phyloP scores from a whole-genome alignment of 2,888 invertebrate species.

The Sinhomidia bicolor region DNA sequence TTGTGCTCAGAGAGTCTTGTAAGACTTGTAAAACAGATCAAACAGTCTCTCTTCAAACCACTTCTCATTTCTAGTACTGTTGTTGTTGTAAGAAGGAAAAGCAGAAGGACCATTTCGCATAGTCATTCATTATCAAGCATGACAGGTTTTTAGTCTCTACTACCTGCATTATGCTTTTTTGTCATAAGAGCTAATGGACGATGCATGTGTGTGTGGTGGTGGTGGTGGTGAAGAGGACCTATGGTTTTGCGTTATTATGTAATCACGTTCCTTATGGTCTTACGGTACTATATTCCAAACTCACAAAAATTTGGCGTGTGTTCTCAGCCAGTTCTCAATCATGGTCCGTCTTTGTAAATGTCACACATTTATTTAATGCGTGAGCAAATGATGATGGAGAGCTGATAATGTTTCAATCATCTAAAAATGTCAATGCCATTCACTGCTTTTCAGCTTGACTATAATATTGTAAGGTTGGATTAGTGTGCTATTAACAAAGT shows the following conservation, averaged over 20 bases:
- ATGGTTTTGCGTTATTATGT: neutral
- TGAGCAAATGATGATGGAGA: constrained; percentile 19
- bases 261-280: neutral
- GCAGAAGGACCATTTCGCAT: neutral
- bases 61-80: neutral
- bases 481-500: neutral
- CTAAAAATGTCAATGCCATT: constrained; percentile 67
- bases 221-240: too few species aligned
- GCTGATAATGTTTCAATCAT: constrained; percentile 9
- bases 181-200: too few species aligned
- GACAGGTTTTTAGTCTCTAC: constrained; percentile 7
- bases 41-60: neutral
- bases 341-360: constrained; percentile 48
- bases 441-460: constrained; percentile 17
- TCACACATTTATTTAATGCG: constrained; percentile 38
- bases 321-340: constrained; percentile 1
- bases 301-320: constrained; percentile 7
- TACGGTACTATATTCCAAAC: neutral
- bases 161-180: neutral
- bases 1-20: neutral
- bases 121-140: neutral
- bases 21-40: neutral
- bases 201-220: too few species aligned
- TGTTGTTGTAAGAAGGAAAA: neutral
- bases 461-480: neutral